A percentile compares a stretch with the other conserved stretches of the same genome.
Conservation (phyloP, 30 jellyfish, hydroid and myxozoan species). For the Hydra vulgaris region DNA sequence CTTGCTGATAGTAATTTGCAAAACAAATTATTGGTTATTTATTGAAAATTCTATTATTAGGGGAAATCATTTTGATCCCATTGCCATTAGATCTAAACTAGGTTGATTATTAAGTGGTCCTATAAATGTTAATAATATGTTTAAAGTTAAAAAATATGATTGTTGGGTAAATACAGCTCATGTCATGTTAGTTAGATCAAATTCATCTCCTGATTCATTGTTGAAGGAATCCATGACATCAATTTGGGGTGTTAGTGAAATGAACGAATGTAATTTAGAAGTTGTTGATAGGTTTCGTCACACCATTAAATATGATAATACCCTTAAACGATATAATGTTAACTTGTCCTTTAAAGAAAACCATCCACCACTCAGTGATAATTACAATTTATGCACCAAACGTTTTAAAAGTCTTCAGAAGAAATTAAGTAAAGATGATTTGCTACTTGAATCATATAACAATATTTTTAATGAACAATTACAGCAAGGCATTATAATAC, state of each 20-base stretch:
- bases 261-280: neutral
- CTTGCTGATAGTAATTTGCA: neutral
- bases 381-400: neutral
- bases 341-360: neutral
- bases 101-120: neutral
- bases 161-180: neutral
- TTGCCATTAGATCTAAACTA: neutral
- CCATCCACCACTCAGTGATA: neutral
- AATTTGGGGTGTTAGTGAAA: neutral
- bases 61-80: neutral
- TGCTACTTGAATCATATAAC: neutral
- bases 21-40: neutral
- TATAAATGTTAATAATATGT: too few relatives aligned
- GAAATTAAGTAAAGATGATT: neutral
- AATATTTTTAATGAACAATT: neutral
- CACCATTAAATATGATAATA: neutral
- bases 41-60: neutral
- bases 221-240: neutral
- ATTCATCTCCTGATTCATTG: neutral
- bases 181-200: neutral
- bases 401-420: neutral
- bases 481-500: neutral
- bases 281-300: neutral
- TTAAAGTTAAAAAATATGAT: too few relatives aligned
- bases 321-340: neutral